Evolutionary conservation across 2,888 invertebrate species (phyloP), one percentile per base, ranked within the genome.

Genomic region (Patella pellucida): DNA sequence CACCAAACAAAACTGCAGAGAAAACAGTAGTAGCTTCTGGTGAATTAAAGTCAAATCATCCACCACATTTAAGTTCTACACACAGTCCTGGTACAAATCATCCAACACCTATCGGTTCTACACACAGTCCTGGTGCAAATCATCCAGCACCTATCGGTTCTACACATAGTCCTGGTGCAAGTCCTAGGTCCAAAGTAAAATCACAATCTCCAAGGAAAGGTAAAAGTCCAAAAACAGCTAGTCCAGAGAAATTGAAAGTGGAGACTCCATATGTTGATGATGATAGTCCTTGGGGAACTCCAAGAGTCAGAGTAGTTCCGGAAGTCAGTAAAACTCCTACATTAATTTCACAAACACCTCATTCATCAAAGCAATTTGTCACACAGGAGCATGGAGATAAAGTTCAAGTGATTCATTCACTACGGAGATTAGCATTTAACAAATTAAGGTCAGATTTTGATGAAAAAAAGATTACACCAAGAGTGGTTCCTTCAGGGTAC

Each of bases 231-330:
- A 62, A 62, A 12, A 62, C 19, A 12, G 12, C 62, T 12, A 62
- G 62, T 23, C 19, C 11, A 62, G 11, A 23, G 2, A 19, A 19
- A 23, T 3, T 23, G 19, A 19, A 62, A 62, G 62, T 62, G 14
- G 62, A 19, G 19, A 19, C 19, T 12, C 23, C 62, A 12, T 41
- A 41, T 41, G 41, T 41, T 9, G 41, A 41, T 41, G 62, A 62
- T 62, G 62, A 62, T 19, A 62, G 15, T 62, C 62, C 62, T 19
- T 62, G 62, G 62, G 62, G 62, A 23, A 62, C 62, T 62, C 62
- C 62, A 23, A 62, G 62, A 23, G 62, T 62, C 19, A 23, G 12
- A 62, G 62, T 23, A 62, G 23, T 23, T 23, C 41, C 41, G 0
- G 41, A 41, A 41, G 41, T 41, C 41, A 41, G 9, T 41, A 41